Conservation (phyloP, 2,113 vertebrate genomes). For the Hemichromis elongatus region DNA sequence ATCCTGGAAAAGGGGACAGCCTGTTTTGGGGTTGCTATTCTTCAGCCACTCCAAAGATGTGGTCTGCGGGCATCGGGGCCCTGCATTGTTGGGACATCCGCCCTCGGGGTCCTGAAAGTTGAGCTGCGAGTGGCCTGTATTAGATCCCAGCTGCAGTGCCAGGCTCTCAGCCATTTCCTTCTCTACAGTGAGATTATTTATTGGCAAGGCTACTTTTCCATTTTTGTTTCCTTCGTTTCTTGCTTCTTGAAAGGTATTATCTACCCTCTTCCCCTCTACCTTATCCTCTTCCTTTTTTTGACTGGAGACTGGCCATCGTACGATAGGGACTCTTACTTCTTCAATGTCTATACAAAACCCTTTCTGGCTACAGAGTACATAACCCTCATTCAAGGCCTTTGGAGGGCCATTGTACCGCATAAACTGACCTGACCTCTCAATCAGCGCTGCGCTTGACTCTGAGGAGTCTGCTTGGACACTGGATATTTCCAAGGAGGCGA, state of each 20-base stretch:
- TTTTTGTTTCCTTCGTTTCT: background rate
- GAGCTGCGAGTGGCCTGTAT: constrained; percentile 46
- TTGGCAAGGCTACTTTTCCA: background rate
- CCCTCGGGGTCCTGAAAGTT: background rate
- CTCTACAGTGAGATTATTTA: constrained; percentile 60
- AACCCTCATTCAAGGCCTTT: background rate
- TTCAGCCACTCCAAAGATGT: constrained; percentile 73
- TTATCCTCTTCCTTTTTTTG: constrained; percentile 17
- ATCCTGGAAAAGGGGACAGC: constrained; percentile 82
- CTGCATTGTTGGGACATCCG: background rate
- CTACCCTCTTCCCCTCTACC: constrained; percentile 55
- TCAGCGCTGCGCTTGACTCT: background rate
- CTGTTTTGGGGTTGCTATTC: constrained; percentile 51
- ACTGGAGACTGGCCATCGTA: background rate
- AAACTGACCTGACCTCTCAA: constrained; percentile 16
- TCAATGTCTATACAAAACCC: background rate
- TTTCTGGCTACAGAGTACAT: background rate
- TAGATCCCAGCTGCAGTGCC: constrained; percentile 74
- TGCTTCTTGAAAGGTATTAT: background rate
- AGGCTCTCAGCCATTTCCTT: constrained; percentile 81
- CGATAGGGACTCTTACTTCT: background rate
- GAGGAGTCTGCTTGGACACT: background rate
- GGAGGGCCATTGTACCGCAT: background rate
- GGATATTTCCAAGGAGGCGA: background rate
- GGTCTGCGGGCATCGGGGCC: constrained; percentile 63